Base-by-base conservation (phyloP, 2,888 invertebrate genomes). In the Perizoma flavofasciatum region DNA sequence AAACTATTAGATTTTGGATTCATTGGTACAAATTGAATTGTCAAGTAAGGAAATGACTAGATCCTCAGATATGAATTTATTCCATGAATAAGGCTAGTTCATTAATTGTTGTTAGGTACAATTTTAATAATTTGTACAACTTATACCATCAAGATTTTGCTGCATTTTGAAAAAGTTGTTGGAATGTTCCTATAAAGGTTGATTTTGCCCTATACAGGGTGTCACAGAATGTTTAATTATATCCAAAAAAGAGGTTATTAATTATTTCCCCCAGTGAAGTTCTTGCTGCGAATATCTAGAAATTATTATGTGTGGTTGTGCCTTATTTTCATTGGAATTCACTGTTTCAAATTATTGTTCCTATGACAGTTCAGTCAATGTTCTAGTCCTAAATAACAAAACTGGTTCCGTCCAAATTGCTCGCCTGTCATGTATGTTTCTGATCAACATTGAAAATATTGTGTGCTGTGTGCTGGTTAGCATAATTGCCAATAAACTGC, bases 321-420 rank as follows among this genome's bases (percentile, higher is more conserved):
- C 88, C 89, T 89, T 90, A 89, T 82, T 83, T 82, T 69, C 75
- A 45, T 73, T 71, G 72, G 70, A 69, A 79, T 75, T 73, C 67
- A 73, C 67, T 67, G 73, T 59, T 55, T 41, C 49, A 58, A 7
- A 79, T 4, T 37, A 37, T 6, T 37, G 37, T 88, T 90, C 86
- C 86, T 88, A 83, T 80, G 70, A 80, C 68, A 79, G 78, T 69
- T 80, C 74, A 74, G 72, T 78, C 70, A 78, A 75, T 78, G 78
- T 74, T 88, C 90, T 90, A 91, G 90, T 90, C 91, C 78, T 88
- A 82, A 43, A 79, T 76, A 79, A 82, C 78, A 82, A 72, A 82
- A 87, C 85, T 79, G 77, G 84, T 87, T 90, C 91, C 91, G 91
- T 92, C 91, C 91, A 89, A 89, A 88, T 86, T 89, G 81, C 81